Conservation (phyloP, 1,140 invertebrate genomes). For the Halictus rubicundus region DNA sequence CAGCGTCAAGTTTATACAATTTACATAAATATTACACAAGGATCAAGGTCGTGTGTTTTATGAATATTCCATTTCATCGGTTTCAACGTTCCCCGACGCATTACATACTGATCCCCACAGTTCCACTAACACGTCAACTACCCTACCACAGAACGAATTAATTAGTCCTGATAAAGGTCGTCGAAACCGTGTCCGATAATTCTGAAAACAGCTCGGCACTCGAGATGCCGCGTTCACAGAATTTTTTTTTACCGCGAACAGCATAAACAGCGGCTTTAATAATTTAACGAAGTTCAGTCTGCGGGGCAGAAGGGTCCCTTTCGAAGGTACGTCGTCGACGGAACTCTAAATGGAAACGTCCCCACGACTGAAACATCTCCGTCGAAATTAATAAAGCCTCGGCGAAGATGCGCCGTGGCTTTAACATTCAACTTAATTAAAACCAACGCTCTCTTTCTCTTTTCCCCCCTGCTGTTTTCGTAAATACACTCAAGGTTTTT, state of each 20-base stretch:
- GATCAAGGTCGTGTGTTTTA: too few species aligned
- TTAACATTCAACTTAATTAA: slow-evolving; percentile 29
- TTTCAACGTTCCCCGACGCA: too few species aligned
- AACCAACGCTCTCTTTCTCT: not conserved
- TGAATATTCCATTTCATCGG: too few species aligned
- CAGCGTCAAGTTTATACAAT: too few species aligned
- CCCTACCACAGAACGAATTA: not conserved
- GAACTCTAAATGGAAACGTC: not conserved
- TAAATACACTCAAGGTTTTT: slow-evolving; percentile 27
- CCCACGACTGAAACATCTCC: not conserved
- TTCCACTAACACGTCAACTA: too few species aligned
- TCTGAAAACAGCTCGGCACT: not conserved
- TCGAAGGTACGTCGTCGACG: not conserved
- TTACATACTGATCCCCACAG: too few species aligned
- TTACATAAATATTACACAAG: too few species aligned
- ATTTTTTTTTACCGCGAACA: not conserved
- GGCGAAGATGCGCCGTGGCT: not conserved
- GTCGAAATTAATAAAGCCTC: slow-evolving; percentile 14
- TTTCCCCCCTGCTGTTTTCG: not conserved
- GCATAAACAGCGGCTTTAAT: not conserved
- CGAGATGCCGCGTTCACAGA: not conserved
- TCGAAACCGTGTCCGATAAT: not conserved
- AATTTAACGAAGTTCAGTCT: not conserved
- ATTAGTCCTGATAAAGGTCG: not conserved
- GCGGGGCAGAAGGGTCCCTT: not conserved